These are phyloP conservation scores for Aproaerema taeniolella DNA, from an alignment of 2,888 invertebrate genomes.

Conservation along the genomic window DNA sequence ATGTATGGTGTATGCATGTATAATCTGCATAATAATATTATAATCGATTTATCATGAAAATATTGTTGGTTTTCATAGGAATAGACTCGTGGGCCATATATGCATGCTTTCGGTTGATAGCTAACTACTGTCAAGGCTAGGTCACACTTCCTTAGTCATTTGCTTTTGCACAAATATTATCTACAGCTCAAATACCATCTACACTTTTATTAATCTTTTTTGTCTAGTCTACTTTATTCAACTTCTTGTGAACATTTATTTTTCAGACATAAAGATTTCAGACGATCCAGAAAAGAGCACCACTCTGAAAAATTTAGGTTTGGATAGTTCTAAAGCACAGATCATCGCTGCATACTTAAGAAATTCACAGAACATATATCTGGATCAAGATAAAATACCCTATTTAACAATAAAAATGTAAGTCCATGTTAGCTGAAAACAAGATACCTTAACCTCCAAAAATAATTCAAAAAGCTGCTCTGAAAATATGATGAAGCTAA, in stretches of 20 bases:
- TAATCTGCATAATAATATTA: no score
- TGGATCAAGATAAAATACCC: slow-evolving; percentile 19
- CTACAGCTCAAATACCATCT: slow-evolving; percentile 6
- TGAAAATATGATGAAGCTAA: background rate
- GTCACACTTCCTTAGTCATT: no score
- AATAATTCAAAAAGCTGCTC: background rate
- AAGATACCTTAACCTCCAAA: background rate
- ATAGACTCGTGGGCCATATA: no score
- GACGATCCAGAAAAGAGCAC: background rate
- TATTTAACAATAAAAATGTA: slow-evolving; percentile 24
- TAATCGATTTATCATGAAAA: no score
- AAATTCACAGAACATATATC: slow-evolving; percentile 19
- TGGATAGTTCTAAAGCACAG: slow-evolving; percentile 18
- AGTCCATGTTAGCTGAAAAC: no score
- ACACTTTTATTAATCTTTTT: no score
- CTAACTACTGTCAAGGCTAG: no score
- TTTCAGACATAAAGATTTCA: slow-evolving; percentile 12
- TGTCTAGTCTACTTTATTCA: background rate
- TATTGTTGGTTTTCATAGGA: no score
- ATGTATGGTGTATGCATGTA: no score
- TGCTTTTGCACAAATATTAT: slow-evolving; percentile 17
- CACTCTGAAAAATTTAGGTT: slow-evolving; percentile 22
- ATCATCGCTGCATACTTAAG: slow-evolving; percentile 18
- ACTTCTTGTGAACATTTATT: no score
- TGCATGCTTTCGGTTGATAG: no score